Evolutionary conservation across 2,797 vertebrate species (phyloP).

Genomic region (Galaxias olidus): DNA sequence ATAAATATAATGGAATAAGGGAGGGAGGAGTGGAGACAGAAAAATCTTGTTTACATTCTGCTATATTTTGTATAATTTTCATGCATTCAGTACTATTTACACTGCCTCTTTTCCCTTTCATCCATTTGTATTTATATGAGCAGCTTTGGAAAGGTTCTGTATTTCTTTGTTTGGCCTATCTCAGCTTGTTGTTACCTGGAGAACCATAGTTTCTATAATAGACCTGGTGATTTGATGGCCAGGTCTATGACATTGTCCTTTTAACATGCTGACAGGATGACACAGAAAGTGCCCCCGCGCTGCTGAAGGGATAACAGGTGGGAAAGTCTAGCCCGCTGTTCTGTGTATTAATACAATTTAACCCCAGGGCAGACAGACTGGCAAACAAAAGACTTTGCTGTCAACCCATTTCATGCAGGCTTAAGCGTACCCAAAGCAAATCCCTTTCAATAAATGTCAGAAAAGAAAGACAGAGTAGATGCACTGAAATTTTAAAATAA

Average conservation of each 20-base stretch:
- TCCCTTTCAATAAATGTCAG: too few relatives aligned
- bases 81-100: neutral
- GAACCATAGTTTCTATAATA: neutral
- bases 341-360: neutral
- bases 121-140: neutral
- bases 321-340: constrained; percentile 4
- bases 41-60: too few relatives aligned
- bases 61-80: too few relatives aligned
- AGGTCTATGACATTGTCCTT: neutral
- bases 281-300: constrained; percentile 1
- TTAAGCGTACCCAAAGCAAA: too few relatives aligned
- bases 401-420: too few relatives aligned
- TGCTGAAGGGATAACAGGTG: neutral
- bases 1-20: too few relatives aligned
- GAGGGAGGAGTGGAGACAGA: too few relatives aligned
- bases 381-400: neutral
- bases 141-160: neutral
- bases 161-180: constrained; percentile 1
- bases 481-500: too few relatives aligned
- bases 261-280: constrained; percentile 14
- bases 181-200: constrained; percentile 13
- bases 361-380: neutral
- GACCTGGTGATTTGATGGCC: constrained; percentile 1
- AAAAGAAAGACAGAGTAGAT: too few relatives aligned
- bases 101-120: neutral